Percentiles rank a stretch among this genome's conserved stretches.
Evolutionary conservation across 2,888 invertebrate species (phyloP).

Genomic region (Agrochola lota): DNA sequence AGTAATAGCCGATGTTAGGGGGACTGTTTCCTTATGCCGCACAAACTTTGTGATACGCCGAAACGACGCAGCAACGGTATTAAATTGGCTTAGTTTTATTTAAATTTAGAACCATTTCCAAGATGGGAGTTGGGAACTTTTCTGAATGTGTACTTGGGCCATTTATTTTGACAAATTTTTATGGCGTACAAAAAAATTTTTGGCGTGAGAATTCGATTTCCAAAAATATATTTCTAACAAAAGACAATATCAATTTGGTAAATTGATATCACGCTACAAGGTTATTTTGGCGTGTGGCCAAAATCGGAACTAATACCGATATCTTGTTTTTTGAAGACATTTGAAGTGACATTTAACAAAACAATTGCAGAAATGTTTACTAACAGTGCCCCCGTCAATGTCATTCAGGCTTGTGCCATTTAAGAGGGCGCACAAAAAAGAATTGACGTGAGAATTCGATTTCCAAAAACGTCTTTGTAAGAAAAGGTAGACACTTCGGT

Average conservation of each 20-base stretch:
- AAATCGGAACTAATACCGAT: too few relatives aligned
- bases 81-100: conserved; percentile 64
- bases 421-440: background rate
- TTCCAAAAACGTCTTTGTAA: conserved; percentile 27
- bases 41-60: conserved; percentile 55
- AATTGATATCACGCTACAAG: too few relatives aligned
- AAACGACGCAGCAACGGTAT: conserved; percentile 41
- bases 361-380: too few relatives aligned
- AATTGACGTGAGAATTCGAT: conserved; percentile 19
- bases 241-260: background rate
- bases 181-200: background rate
- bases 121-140: conserved; percentile 29
- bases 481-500: conserved; percentile 10
- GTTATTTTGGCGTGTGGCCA: too few relatives aligned
- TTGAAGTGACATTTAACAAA: too few relatives aligned
- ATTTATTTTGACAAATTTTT: conserved; percentile 22
- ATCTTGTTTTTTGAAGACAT: too few relatives aligned
- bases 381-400: too few relatives aligned
- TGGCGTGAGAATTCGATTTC: conserved; percentile 29
- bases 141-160: conserved; percentile 18
- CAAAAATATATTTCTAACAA: conserved; percentile 18
- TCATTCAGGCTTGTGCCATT: background rate
- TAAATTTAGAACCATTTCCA: conserved; percentile 49
- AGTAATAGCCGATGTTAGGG: conserved; percentile 53
- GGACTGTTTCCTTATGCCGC: conserved; percentile 54